Evolutionary conservation across 2,797 vertebrate genomes (phyloP), one percentile per base, ranked within the genome.

Genomic region (Tauraco hartlaubi): DNA sequence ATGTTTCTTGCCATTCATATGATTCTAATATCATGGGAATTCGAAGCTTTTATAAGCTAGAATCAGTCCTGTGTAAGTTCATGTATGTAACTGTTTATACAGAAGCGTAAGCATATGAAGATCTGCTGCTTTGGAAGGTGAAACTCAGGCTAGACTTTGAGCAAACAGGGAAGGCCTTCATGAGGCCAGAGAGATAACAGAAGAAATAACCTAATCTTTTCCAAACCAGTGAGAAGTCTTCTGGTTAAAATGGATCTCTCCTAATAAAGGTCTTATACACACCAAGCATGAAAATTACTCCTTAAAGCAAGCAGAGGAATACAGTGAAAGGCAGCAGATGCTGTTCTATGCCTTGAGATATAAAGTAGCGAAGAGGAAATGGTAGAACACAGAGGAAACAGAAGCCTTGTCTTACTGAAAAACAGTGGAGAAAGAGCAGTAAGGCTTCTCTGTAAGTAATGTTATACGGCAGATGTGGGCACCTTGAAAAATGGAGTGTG

Each of bases 401-500:
- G 63, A 84, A 85, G 11, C 23, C 9, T 58, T 71, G 48, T 64
- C 35, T 78, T 31, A 43, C 41, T 48, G 3, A 83, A 76, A 91
- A 85, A 28, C 35, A 72, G 58, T 25, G 48, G 9, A 59, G 71
- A 58, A 83, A 80, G 72, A 44, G 31, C 76, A 87, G 71, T 33
- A 79, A 61, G 28, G 18, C 22, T 85, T 83, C 44, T 85, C 31
- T 71, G 18, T 37, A 72, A 75, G 68, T 78, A 84, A 80, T 23
- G 56, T 55, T 54, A 15, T 17, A 62, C 11, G 49, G 54, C 71
- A 92, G 87, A 74, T 43, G 63, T 77, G 64, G 61, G 56, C 51
- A 67, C 1, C 78, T 89, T 89, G 75, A 95, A 96, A 87, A 93
- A 94, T 87, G n/a, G 31, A 87, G 62, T 77, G 54, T 39, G 56